A percentile compares a stretch with the other conserved stretches of the same genome.
These are phyloP conservation scores for Brachionus sp. DNA, from an alignment of 1,140 invertebrate species.

Conservation along the genomic window DNA sequence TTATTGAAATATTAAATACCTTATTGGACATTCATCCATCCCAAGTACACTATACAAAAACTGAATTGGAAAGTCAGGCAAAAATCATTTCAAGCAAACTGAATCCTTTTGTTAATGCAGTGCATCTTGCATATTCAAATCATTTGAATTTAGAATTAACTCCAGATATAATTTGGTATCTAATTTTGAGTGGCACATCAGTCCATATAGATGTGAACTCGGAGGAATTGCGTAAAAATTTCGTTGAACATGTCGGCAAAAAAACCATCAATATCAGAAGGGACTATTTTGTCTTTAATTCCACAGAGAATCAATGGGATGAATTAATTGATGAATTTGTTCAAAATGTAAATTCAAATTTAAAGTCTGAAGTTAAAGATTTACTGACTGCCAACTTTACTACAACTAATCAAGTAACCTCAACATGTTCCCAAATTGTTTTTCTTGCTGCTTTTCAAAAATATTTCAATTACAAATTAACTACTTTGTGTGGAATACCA, in stretches of 20 bases:
- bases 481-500: constrained; percentile 39
- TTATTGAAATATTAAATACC: background rate
- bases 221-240: background rate
- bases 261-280: constrained; percentile 6
- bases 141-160: constrained; percentile 27
- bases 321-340: constrained; percentile 5
- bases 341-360: background rate
- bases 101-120: constrained; percentile 18
- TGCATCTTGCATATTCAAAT: constrained; percentile 24
- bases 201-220: constrained; percentile 9
- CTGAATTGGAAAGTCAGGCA: background rate
- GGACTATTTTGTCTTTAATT: constrained; percentile 27
- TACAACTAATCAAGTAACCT: background rate
- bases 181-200: background rate
- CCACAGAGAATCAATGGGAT: background rate
- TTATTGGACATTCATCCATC: background rate
- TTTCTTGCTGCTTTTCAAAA: constrained; percentile 19
- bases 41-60: constrained; percentile 7
- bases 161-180: constrained; percentile 35
- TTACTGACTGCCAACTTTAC: constrained; percentile 25
- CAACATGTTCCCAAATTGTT: background rate
- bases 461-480: constrained; percentile 28
- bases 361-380: background rate
- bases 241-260: constrained; percentile 43
- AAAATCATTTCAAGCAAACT: constrained; percentile 6